These are phyloP conservation scores for Argyresthia albistria DNA, from an alignment of 2,888 invertebrate genomes.

Conservation along the genomic window DNA sequence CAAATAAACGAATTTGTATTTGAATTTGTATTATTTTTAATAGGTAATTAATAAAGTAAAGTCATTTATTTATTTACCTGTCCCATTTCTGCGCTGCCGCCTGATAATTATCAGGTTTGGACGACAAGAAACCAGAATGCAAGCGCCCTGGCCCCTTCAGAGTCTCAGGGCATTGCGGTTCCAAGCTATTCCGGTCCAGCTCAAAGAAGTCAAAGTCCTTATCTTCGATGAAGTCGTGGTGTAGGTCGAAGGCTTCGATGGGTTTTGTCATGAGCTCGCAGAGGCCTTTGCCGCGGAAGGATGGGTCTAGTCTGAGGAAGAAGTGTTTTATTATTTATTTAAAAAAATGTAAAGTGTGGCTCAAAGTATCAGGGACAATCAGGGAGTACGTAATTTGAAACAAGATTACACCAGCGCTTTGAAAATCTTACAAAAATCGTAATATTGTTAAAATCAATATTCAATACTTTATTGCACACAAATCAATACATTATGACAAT, in stretches of 20 bases:
- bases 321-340: not conserved
- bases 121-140: slow-evolving; percentile 57
- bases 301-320: slow-evolving; percentile 72
- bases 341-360: too few species aligned
- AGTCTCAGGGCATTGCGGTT: slow-evolving; percentile 70
- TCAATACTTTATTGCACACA: too few species aligned
- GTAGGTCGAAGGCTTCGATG: slow-evolving; percentile 76
- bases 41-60: not conserved
- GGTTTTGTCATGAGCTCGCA: slow-evolving; percentile 85
- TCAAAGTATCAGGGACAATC: too few species aligned
- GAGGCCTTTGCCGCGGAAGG: slow-evolving; percentile 80
- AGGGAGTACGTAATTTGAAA: too few species aligned
- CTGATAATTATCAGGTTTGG: slow-evolving; percentile 33
- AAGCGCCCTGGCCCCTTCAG: slow-evolving; percentile 29
- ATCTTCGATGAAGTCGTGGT: slow-evolving; percentile 74
- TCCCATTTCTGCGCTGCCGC: slow-evolving; percentile 5
- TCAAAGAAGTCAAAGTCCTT: slow-evolving; percentile 86
- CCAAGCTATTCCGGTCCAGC: slow-evolving; percentile 79
- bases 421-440: too few species aligned
- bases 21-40: too few species aligned
- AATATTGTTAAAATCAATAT: too few species aligned
- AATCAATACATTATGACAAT: too few species aligned
- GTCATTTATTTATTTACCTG: slow-evolving; percentile 3
- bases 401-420: too few species aligned
- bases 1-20: too few species aligned